Base-by-base conservation (phyloP, 1,140 invertebrate species). In the Saccostrea echinata region DNA sequence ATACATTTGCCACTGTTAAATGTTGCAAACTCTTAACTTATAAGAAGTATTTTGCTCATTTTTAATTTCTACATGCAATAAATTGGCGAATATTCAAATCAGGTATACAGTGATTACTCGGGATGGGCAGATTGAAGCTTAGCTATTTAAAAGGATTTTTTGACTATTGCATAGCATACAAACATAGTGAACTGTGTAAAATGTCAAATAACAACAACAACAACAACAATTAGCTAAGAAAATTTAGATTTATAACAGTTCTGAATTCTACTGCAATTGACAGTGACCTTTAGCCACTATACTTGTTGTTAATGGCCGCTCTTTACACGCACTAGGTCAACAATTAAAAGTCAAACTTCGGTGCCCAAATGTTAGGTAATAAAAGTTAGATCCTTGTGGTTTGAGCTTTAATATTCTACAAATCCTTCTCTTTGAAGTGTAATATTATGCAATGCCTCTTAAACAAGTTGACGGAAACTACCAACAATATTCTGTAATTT, bases 81-180 rank as follows among this genome's bases (percentile, higher is more conserved):
- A 76, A 27, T 30, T 76, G 68, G 68, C 68, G 27, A 16, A 76
- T 27, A 76, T 76, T 76, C 68, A 76, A 76, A 12, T 76, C 68
- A 76, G 24, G 1, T 30, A 33, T 12, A 27, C 13, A 30, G 55
- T 21, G 21, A 16, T 27, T 27, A 30, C 3, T 71, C 6, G 55
- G 68, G 68, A 76, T 76, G 68, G 68, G 68, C 27, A 76, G 27
- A 13, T 76, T 76, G 30, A 76, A 27, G 68, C 16, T 76, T 76
- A 76, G 11, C 27, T 24, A 11, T 30, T 76, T 76, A 76, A 76
- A 33, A 76, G 12, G 68, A 33, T 76, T 27, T 64, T n/a, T 21
- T 3, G 2, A 76, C 11, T 30, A 33, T 27, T 76, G 68, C 68
- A 76, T 4, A 76, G 24, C 68, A 12, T 24, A 24, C 57, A 64